Conservation (phyloP, 2,888 invertebrate species). For the Oligia fasciuncula region DNA sequence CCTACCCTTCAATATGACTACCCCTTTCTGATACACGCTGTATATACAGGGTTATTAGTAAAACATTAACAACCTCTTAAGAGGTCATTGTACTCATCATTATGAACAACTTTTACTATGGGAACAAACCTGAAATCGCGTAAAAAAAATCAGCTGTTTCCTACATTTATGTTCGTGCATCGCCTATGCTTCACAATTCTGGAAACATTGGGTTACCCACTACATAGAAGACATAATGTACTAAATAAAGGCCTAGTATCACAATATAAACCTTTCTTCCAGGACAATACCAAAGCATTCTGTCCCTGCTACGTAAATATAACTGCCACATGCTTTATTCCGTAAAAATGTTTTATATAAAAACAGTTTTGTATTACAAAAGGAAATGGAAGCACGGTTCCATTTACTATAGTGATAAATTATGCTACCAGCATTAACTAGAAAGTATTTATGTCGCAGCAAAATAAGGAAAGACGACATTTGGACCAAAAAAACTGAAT, state of each 20-base stretch:
- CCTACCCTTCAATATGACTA: too few relatives aligned
- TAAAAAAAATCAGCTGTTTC: too few relatives aligned
- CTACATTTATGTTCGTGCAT: too few relatives aligned
- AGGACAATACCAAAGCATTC: constrained; percentile 16
- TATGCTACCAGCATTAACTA: constrained; percentile 32
- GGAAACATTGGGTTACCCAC: too few relatives aligned
- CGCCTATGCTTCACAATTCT: too few relatives aligned
- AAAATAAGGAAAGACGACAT: constrained; percentile 1
- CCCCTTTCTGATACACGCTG: too few relatives aligned
- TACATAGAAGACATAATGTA: too few relatives aligned
- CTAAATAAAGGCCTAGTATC: background rate
- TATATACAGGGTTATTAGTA: too few relatives aligned
- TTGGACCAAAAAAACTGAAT: background rate
- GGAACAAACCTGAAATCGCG: too few relatives aligned
- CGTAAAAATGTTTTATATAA: constrained; percentile 27
- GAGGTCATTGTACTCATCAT: too few relatives aligned
- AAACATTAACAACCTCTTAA: too few relatives aligned
- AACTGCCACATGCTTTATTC: constrained; percentile 15
- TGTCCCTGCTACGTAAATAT: background rate
- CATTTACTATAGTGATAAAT: constrained; percentile 52
- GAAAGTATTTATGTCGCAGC: constrained; percentile 38
- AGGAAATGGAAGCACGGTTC: constrained; percentile 31
- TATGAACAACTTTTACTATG: too few relatives aligned
- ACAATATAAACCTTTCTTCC: background rate
- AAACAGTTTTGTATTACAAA: constrained; percentile 39